Base-by-base conservation (phyloP, 1,140 invertebrate species). In the Gonatopus flavifemur region DNA sequence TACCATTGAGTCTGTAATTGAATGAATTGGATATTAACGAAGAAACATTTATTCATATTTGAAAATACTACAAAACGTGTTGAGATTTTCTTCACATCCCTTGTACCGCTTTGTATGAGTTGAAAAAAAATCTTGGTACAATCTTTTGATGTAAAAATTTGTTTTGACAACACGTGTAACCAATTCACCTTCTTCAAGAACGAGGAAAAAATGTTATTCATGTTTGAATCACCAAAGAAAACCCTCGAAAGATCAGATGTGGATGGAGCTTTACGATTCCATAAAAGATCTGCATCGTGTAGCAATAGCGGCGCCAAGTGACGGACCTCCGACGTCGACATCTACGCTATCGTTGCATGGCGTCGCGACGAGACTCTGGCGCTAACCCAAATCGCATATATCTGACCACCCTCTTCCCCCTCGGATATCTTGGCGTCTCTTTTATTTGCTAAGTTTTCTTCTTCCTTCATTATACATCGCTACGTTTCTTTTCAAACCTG, bases 251-350 rank as follows among this genome's bases (percentile, higher is more conserved):
- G 15, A 15, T 22, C 37, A 55, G 20, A 60, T 53, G 53, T 57
- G 59, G 33, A 48, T 35, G 12, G 22, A 31, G 40, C 46, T 62
- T 62, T 57, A 62, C 10, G 25, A n/a, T n/a, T n/a, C n/a, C n/a
- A n/a, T n/a, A n/a, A 33, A 13, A 18, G 39, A 21, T 13, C 36
- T 42, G 44, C 47, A 59, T 35, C 47, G 38, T n/a, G n/a, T 46
- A 37, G 55, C 61, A 61, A 62, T 63, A 57, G 57, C 54, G 64
- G 59, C 64, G 62, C 62, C 64, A 65, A 66, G 59, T 63, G 59
- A 63, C 46, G 47, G 47, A 64, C 51, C 50, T 54, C 52, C 50
- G 41, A 60, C 50, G 57, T 57, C 35, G 37, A 20, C 13, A 33
- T 20, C 45, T 20, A 43, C 33, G 18, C 13, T 33, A 39, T 21